These are phyloP conservation scores for Lamproptera curius DNA, from an alignment of 2,888 invertebrate species.

Conservation along the genomic window DNA sequence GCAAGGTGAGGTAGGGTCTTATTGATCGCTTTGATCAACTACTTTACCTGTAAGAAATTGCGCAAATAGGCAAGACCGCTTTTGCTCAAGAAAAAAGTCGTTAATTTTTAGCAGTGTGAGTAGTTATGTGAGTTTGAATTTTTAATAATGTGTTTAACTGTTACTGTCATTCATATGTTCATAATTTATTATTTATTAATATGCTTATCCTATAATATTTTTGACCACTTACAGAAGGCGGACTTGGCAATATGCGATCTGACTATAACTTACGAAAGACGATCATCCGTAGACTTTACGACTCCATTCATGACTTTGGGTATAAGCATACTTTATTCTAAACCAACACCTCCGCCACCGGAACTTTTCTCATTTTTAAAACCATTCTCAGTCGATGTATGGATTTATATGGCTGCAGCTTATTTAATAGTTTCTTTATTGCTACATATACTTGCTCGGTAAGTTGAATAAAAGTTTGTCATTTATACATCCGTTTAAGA, in stretches of 20 bases:
- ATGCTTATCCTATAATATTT: not conserved
- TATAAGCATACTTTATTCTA: slow-evolving; percentile 92
- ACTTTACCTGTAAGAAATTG: no score
- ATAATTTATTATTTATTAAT: no score
- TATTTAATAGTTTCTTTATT: slow-evolving; percentile 90
- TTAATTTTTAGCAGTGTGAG: no score
- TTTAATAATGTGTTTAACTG: no score
- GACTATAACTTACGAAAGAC: slow-evolving; percentile 94
- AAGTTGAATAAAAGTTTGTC: slow-evolving; percentile 26
- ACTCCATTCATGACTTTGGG: slow-evolving; percentile 99
- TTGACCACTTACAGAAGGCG: slow-evolving; percentile 85
- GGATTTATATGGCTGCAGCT: slow-evolving; percentile 93
- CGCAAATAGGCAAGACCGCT: no score
- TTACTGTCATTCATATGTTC: no score
- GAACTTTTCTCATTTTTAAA: slow-evolving; percentile 93
- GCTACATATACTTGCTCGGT: slow-evolving; percentile 90
- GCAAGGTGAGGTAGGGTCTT: no score
- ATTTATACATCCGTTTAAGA: no score
- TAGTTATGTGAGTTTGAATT: no score
- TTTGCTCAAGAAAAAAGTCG: no score
- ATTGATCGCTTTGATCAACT: no score
- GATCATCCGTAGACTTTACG: slow-evolving; percentile 93
- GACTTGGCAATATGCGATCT: slow-evolving; percentile 97
- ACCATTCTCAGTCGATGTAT: slow-evolving; percentile 91
- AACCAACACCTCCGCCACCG: slow-evolving; percentile 86